Evolutionary conservation across 2,797 vertebrate species (phyloP), one percentile per base, ranked within the genome.

Genomic region (Propithecus deckenii): DNA sequence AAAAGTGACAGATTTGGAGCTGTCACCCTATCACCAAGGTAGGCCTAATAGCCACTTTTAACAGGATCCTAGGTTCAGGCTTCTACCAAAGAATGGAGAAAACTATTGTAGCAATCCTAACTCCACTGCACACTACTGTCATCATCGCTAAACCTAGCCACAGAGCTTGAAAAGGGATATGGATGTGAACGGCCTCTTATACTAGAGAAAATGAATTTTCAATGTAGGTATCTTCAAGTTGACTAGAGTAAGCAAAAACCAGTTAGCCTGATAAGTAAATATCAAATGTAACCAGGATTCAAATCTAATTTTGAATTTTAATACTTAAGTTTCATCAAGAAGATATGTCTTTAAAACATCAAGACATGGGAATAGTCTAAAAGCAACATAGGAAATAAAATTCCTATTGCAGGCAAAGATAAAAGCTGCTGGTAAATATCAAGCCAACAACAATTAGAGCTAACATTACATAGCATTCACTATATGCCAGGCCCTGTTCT

Each of bases 271-370:
- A 50, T 52, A 79, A 57, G 30, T 48, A 79, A 50, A 25, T 55
- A 91, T 55, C 5, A 13, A 35, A 35, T 35, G 25, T 91, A 69
- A 55, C 65, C 25, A 90, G 17, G 35, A 80, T 88, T 69, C 32
- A 85, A 79, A 63, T 93, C 28, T 80, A 46, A 80, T 35, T 91
- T 83, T 89, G 32, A 81, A 81, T 72, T 86, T 48, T 59, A 78
- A 55, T 46, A 79, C 18, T 65, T 76, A 76, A 17, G 25, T 91
- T 95, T 95, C 41, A 88, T 46, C 57, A 93, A 81, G 14, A 78
- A 88, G 59, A 38, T 65, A 3, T 48, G 15, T 78, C 57, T 41
- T 86, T 6, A 67, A 69, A 61, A 86, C 18, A 72, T 22, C 8
- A 28, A 17, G 43, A 23, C 14, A 23, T 65, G 32, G 63, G 7